These are phyloP conservation scores for Acinonyx jubatus DNA, from an alignment of 2,113 vertebrate genomes.

Conservation along the genomic window DNA sequence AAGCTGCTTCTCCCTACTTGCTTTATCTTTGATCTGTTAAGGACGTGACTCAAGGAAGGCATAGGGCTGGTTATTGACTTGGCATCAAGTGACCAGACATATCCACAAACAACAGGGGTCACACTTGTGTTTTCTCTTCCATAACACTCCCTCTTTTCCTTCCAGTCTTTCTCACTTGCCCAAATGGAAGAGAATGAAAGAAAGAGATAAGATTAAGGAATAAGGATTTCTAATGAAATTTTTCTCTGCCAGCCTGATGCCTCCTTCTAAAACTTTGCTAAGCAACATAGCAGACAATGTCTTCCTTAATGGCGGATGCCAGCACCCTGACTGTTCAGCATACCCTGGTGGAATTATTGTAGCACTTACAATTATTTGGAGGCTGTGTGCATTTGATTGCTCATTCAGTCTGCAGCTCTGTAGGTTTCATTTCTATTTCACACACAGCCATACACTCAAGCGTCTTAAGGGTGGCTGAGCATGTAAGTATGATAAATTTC, in stretches of 20 bases:
- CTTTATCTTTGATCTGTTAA: background rate
- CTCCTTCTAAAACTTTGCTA: background rate
- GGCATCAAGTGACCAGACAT: background rate
- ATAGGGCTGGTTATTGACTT: background rate
- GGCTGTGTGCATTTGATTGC: background rate
- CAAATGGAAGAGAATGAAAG: background rate
- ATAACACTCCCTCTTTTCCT: background rate
- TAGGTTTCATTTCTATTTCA: constrained; percentile 16
- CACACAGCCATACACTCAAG: background rate
- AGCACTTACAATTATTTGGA: background rate
- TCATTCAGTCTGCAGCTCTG: background rate
- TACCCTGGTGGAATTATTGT: background rate
- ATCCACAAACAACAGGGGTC: background rate
- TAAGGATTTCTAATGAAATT: background rate
- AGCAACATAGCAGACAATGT: background rate
- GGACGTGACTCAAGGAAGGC: background rate
- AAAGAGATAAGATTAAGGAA: background rate
- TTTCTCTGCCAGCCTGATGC: background rate
- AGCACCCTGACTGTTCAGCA: background rate
- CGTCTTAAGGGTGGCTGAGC: background rate
- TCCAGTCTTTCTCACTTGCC: background rate
- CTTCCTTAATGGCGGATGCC: background rate
- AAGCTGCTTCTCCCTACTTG: background rate
- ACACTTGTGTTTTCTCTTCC: background rate
- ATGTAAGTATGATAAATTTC: constrained; percentile 4